Evolutionary conservation across 2,113 vertebrate species (phyloP), one percentile per base, ranked within the genome.

Genomic region (Perca flavescens): DNA sequence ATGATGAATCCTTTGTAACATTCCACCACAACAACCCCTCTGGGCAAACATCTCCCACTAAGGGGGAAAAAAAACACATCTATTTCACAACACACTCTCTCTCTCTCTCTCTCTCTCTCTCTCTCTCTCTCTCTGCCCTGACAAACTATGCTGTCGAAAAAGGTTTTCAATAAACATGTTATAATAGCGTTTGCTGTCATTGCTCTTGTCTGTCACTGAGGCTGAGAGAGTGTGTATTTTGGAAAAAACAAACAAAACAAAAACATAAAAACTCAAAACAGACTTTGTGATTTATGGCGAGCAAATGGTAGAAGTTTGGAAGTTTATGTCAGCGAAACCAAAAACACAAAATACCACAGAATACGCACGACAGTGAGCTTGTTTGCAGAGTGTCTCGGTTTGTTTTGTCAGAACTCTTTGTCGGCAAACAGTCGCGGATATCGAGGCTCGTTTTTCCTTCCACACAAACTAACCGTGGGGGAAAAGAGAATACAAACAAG

Each of bases 141-240:
- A 93, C 92, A 86, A 93, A 89, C 81, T 92, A 83, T 89, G 92
- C 94, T 94, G 93, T 95, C 87, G 77, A 0, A 94, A 90, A 94
- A 81, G 82, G 72, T 94, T 93, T 95, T 92, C 82, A 95, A 96
- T 91, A 94, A 95, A 96, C 95, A 94, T 94, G 94, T 94, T 92
- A 92, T 84, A 94, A 88, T 91, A 92, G 86, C 77, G 71, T 85
- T 91, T 53, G 87, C 75, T 87, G 84, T 91, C 80, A 36, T n/a
- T 12, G 58, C 19, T 5, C 73, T 80, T 80, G 73, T 89, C 80
- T 88, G 67, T 90, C 74, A 12, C 73, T 54, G 63, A 22, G 57
- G 58, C 73, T 54, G 63, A 22, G 57, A 63, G 22, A 15, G 7
- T 61, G n/a, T 21, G 22, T 54, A 28, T 28, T 28, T 61, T 60